Evolutionary conservation across 1,140 invertebrate species (phyloP), one percentile per base, ranked within the genome.

Genomic region (Daktulosphaira vitifoliae): DNA sequence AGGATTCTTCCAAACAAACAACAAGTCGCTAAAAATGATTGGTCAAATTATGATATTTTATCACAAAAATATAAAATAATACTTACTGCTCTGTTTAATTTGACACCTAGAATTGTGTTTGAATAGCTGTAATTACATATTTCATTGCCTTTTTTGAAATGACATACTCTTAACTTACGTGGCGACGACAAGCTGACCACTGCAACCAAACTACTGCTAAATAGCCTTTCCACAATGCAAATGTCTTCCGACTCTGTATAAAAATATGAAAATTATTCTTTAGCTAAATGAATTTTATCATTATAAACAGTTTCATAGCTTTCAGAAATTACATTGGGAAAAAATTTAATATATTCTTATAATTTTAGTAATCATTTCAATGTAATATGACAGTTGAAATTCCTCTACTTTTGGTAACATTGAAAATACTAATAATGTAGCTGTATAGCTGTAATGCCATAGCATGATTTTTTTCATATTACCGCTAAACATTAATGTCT

Each of bases 71-170:
- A 15, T 29, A 23, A 46, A 51, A 22, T 33, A 51, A 54, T 65
- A 83, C 84, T 84, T 81, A 96, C 92, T 71, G 87, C 85, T 77
- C 96, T 82, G 78, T 99, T 99, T 59, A 99, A 81, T 78, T 94
- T 93, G 33, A 99, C 93, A 68, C 90, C 89, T 68, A 98, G 79
- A 74, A 99, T 98, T 48, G 95, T 94, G 76, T 97, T 98, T 11
- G 90, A 89, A 75, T 98, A 99, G 73, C 90, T 95, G 78, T 98
- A 97, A 76, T 96, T 94, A 77, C 95, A 98, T 74, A 99, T 99
- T 80, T 98, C 95, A 56, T 92, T 95, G 67, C 92, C 91, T 76
- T 96, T 97, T 73, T 96, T 96, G 78, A 96, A 98, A 78, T 99
- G 95, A 76, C 92, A 97, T 26, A 99, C 93, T 79, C 89, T 90